Conservation (phyloP, 1,140 invertebrate genomes). For the Drosophila repletoides region DNA sequence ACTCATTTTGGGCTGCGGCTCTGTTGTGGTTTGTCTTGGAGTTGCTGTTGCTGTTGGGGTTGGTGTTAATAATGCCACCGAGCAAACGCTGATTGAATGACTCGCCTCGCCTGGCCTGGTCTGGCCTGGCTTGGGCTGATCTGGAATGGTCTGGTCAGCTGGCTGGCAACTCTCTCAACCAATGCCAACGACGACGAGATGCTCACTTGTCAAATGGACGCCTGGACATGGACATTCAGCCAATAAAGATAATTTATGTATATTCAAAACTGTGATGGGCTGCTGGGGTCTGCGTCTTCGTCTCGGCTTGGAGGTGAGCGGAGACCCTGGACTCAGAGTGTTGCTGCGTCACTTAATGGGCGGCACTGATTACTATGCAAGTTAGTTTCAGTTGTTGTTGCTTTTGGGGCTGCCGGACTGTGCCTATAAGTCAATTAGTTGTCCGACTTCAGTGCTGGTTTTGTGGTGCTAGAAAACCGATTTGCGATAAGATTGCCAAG, state of each 20-base stretch:
- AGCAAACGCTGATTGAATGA: conserved; percentile 50
- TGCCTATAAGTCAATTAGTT: conserved; percentile 48
- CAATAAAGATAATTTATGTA: conserved; percentile 79
- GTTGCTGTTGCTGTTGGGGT: background rate
- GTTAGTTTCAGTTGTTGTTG: conserved; percentile 1
- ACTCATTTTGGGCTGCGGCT: conserved; percentile 47
- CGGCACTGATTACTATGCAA: conserved; percentile 34
- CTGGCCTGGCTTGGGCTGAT: too few species aligned
- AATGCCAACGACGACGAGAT: background rate
- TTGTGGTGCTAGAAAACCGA: conserved; percentile 29
- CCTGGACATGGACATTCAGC: conserved; percentile 46
- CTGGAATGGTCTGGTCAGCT: background rate
- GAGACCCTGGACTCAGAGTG: conserved; percentile 9
- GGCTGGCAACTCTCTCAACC: conserved; percentile 13
- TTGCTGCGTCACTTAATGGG: conserved; percentile 42
- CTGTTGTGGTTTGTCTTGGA: background rate
- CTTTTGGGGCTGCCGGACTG: background rate
- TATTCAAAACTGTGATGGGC: conserved; percentile 56
- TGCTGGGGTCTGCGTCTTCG: background rate
- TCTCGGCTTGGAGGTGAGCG: background rate
- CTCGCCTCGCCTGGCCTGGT: conserved; percentile 14
- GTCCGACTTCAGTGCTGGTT: background rate
- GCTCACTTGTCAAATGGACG: conserved; percentile 22
- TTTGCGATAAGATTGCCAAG: conserved; percentile 61
- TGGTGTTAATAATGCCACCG: conserved; percentile 35